Evolutionary conservation across 2,888 invertebrate genomes (phyloP).

Genomic region (Brenthis ino): DNA sequence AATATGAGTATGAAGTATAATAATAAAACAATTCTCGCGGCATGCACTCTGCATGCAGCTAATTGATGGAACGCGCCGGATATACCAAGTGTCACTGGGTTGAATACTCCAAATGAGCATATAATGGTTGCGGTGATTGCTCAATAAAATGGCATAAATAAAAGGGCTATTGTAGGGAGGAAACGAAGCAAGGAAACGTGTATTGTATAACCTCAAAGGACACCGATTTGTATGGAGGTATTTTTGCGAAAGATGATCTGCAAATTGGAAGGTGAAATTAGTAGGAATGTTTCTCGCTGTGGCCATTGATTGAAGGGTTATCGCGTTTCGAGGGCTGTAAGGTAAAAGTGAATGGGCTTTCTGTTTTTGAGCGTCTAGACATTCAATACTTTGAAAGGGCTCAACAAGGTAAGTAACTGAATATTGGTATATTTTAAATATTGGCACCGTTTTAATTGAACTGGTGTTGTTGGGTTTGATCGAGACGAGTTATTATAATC

Average conservation of each 20-base stretch:
- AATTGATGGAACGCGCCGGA: constrained; percentile 66
- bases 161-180: constrained; percentile 53
- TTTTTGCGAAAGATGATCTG: constrained; percentile 55
- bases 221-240: constrained; percentile 61
- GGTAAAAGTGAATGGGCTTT: constrained; percentile 35
- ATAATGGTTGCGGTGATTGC: constrained; percentile 60
- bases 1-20: background rate
- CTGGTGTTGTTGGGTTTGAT: background rate
- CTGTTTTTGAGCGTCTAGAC: constrained; percentile 31
- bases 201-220: constrained; percentile 62
- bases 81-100: constrained; percentile 63
- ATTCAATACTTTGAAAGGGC: constrained; percentile 1
- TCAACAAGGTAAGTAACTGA: background rate
- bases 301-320: constrained; percentile 48
- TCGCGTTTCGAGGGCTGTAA: constrained; percentile 52
- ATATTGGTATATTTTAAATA: background rate
- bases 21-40: constrained; percentile 10
- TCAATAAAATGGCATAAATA: constrained; percentile 48
- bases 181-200: constrained; percentile 52
- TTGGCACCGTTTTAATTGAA: constrained; percentile 5
- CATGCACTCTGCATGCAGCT: constrained; percentile 47
- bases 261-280: constrained; percentile 72
- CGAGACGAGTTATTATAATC: too few relatives aligned
- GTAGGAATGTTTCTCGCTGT: constrained; percentile 58
- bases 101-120: constrained; percentile 71